Evolutionary conservation across 2,888 invertebrate species (phyloP).

Genomic region (Antheraea assamensis): DNA sequence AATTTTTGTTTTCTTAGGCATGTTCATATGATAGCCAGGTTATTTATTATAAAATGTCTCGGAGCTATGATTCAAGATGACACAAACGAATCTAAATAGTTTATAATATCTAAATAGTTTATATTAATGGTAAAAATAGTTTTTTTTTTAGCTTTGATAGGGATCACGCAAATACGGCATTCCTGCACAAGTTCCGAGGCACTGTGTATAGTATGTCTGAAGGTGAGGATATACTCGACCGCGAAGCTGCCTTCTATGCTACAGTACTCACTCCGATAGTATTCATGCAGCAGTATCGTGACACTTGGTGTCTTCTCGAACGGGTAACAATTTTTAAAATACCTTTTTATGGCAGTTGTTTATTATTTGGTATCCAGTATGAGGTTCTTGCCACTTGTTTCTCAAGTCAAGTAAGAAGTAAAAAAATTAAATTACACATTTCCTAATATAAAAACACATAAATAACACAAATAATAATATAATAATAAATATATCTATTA

Average conservation of each 20-base stretch:
- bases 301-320: conserved; percentile 70
- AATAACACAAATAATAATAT: not conserved
- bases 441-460: too few species aligned
- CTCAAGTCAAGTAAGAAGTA: too few species aligned
- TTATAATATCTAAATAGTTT: too few species aligned
- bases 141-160: conserved; percentile 65
- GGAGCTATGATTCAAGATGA: too few species aligned
- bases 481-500: not conserved
- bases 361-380: not conserved
- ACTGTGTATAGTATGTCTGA: conserved; percentile 63
- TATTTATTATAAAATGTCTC: too few species aligned
- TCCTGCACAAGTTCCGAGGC: conserved; percentile 63
- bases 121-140: too few species aligned
- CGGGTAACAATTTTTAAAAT: conserved; percentile 45
- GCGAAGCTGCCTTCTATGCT: conserved; percentile 66
- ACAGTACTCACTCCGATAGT: conserved; percentile 62
- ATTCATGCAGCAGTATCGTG: conserved; percentile 66
- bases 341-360: not conserved
- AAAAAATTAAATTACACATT: too few species aligned
- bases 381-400: too few species aligned
- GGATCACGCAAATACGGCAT: conserved; percentile 62
- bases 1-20: too few species aligned
- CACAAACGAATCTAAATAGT: too few species aligned
- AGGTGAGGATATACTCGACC: conserved; percentile 57
- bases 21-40: too few species aligned